Evolutionary conservation across 2,797 vertebrate genomes (phyloP).

Genomic region (Pangasius macronema): DNA sequence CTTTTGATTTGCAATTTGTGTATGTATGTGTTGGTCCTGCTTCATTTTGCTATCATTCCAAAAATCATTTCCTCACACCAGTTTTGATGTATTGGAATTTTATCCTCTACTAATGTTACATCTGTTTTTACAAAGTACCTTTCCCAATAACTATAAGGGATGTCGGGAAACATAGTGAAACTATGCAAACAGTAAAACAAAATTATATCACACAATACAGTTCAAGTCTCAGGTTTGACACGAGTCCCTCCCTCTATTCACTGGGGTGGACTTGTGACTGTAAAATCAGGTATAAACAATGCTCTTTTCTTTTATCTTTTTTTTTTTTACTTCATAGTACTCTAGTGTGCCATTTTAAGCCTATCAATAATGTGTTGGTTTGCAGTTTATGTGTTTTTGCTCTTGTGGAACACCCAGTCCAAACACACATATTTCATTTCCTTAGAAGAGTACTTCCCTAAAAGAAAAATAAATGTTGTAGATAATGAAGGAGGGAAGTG

Average conservation of each 20-base stretch:
- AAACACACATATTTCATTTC: conserved; percentile 31
- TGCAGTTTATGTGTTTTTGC: conserved; percentile 16
- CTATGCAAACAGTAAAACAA: neutral
- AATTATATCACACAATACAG: neutral
- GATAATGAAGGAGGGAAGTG: conserved; percentile 11
- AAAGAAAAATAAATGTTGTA: conserved; percentile 35
- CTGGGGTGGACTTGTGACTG: conserved; percentile 3
- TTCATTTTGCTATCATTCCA: neutral
- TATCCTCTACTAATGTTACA: neutral
- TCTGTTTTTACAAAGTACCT: neutral
- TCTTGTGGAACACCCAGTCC: conserved; percentile 32
- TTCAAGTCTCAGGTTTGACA: neutral
- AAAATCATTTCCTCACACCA: neutral
- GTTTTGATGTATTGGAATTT: neutral
- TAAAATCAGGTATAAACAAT: conserved; percentile 4
- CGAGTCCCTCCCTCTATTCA: neutral
- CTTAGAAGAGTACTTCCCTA: conserved; percentile 26
- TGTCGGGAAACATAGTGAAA: neutral
- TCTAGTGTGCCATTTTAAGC: conserved; percentile 30
- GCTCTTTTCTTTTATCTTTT: neutral
- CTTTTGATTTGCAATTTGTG: neutral
- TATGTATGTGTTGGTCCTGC: too few relatives aligned
- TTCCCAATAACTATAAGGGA: neutral
- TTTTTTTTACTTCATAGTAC: neutral
- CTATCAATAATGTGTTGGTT: conserved; percentile 22